phyloP scores from a whole-genome alignment of 1,140 invertebrate species.

The Drosophila ficusphila region DNA sequence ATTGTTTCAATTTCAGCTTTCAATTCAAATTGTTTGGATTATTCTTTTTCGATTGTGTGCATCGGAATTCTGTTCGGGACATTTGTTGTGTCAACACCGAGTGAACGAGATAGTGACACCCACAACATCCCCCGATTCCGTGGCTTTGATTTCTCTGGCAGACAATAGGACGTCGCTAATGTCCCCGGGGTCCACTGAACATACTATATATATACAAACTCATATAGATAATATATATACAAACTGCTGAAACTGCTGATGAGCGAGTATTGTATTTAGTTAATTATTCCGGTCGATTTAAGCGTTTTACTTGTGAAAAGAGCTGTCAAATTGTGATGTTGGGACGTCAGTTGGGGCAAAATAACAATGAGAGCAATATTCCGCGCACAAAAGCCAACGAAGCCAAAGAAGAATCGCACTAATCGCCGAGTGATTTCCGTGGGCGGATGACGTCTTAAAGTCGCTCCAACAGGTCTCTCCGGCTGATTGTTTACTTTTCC shows the following conservation, averaged over 20 bases:
- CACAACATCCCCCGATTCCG: background rate
- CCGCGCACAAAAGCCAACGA: background rate
- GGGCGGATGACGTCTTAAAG: constrained; percentile 22
- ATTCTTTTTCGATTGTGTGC: constrained; percentile 16
- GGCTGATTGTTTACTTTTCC: constrained; percentile 13
- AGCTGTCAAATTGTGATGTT: constrained; percentile 60
- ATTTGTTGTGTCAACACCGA: constrained; percentile 54
- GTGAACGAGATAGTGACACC: constrained; percentile 2
- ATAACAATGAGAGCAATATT: constrained; percentile 46
- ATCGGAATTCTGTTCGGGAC: constrained; percentile 36
- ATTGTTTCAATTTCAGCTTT: constrained; percentile 60
- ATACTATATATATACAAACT: constrained; percentile 17
- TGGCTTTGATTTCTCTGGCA: constrained; percentile 36
- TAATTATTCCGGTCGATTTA: constrained; percentile 71
- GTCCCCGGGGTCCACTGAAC: constrained; percentile 28
- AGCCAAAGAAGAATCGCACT: constrained; percentile 13
- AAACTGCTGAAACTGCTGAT: constrained; percentile 13
- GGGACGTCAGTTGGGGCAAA: constrained; percentile 24
- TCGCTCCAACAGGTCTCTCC: constrained; percentile 14
- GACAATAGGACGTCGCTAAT: constrained; percentile 68
- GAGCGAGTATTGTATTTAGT: constrained; percentile 37
- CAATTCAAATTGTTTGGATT: constrained; percentile 60
- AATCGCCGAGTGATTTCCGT: constrained; percentile 7
- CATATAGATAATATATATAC: no score
- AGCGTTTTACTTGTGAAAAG: constrained; percentile 57